These are phyloP conservation scores for Cyphomyrmex costatus DNA, from an alignment of 1,140 invertebrate species.

Conservation along the genomic window DNA sequence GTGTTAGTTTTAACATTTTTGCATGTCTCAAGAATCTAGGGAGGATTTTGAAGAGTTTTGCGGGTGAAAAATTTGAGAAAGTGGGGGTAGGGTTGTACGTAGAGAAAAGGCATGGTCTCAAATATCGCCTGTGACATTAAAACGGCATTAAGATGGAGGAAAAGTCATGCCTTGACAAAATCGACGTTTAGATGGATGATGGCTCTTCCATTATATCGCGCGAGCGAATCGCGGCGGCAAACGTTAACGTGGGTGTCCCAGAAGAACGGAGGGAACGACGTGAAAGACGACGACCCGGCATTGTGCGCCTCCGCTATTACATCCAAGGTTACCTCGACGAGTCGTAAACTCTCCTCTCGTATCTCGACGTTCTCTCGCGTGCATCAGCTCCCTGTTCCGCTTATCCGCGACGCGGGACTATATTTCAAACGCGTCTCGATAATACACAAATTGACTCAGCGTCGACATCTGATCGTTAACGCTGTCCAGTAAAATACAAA, in stretches of 20 bases:
- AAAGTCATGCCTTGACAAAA: neutral
- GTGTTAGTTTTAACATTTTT: too few species aligned
- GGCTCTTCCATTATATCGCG: conserved; percentile 8
- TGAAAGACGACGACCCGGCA: conserved; percentile 71
- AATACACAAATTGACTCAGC: neutral
- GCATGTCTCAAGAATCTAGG: too few species aligned
- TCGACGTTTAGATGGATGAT: neutral
- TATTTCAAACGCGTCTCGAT: conserved; percentile 64
- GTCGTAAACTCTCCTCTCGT: conserved; percentile 38
- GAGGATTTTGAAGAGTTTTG: too few species aligned
- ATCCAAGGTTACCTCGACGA: conserved; percentile 78
- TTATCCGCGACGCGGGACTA: conserved; percentile 23
- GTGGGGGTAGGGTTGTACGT: too few species aligned
- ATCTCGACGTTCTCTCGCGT: neutral
- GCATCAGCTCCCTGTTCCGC: neutral
- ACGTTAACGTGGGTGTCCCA: conserved; percentile 62
- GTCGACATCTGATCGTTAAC: neutral
- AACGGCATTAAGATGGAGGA: neutral
- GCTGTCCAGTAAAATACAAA: neutral
- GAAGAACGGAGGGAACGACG: conserved; percentile 39
- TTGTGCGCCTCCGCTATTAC: conserved; percentile 78
- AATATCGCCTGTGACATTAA: neutral
- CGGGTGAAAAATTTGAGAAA: too few species aligned
- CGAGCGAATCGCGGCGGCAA: conserved; percentile 18
- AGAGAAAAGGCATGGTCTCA: too few species aligned